phyloP scores from a whole-genome alignment of 1,140 invertebrate genomes.

The Melitaea cinxia region DNA sequence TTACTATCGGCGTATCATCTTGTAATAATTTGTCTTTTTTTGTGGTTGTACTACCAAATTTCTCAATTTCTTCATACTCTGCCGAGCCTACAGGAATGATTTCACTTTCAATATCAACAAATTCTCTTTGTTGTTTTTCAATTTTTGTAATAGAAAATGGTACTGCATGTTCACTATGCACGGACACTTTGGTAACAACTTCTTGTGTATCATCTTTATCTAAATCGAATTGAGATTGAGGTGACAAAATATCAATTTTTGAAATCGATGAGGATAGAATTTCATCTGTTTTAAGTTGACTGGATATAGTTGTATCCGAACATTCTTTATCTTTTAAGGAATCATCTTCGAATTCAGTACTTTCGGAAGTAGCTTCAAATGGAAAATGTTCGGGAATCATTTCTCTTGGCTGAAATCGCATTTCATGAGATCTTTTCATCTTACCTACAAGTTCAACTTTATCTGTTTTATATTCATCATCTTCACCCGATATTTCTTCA shows the following conservation, averaged over 20 bases:
- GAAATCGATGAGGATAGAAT: slow-evolving; percentile 73
- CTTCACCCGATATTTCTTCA: slow-evolving; percentile 81
- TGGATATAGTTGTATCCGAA: slow-evolving; percentile 74
- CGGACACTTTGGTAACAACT: slow-evolving; percentile 45
- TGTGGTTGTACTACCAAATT: slow-evolving; percentile 49
- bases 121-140: slow-evolving; percentile 62
- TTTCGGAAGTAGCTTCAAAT: slow-evolving; percentile 64
- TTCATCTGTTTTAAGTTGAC: slow-evolving; percentile 73
- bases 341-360: slow-evolving; percentile 71
- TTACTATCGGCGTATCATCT: slow-evolving; percentile 46
- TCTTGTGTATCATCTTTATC: slow-evolving; percentile 62
- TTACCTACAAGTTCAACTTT: slow-evolving; percentile 81
- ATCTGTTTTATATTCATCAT: slow-evolving; percentile 70
- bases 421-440: slow-evolving; percentile 94
- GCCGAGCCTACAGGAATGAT: slow-evolving; percentile 75
- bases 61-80: slow-evolving; percentile 75
- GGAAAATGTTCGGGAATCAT: slow-evolving; percentile 78
- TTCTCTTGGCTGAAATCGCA: slow-evolving; percentile 91
- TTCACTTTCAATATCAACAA: slow-evolving; percentile 77
- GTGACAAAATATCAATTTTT: slow-evolving; percentile 69
- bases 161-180: slow-evolving; percentile 51
- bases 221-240: slow-evolving; percentile 58
- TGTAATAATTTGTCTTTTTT: slow-evolving; percentile 34
- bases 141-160: slow-evolving; percentile 71
- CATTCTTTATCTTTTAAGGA: slow-evolving; percentile 67